Conservation (phyloP, 2,888 invertebrate species). For the Drosophila leonis region DNA sequence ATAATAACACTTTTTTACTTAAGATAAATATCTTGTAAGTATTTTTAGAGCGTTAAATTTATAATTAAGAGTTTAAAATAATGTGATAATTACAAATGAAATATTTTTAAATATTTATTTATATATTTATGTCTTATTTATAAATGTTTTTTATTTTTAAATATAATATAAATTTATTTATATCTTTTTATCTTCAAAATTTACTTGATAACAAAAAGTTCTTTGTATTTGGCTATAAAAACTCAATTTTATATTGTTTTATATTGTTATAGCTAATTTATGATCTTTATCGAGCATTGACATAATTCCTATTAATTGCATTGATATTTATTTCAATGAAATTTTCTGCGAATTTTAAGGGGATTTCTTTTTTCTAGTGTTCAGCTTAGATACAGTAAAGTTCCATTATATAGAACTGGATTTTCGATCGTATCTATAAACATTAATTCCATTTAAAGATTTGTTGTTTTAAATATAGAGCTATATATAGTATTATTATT, state of each 20-base stretch:
- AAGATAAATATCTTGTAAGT: constrained; percentile 1
- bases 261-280: background rate
- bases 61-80: background rate
- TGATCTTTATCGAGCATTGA: background rate
- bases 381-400: background rate
- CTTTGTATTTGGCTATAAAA: background rate
- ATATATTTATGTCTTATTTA: background rate
- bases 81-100: background rate
- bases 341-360: background rate
- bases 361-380: background rate
- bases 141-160: background rate
- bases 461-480: background rate
- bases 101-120: constrained; percentile 1
- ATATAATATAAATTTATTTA: background rate
- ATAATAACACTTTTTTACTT: background rate
- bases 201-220: background rate
- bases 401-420: background rate
- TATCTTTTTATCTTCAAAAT: background rate
- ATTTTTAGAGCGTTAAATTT: background rate
- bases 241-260: background rate
- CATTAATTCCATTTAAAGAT: background rate
- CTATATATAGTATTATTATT: background rate
- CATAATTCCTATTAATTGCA: background rate
- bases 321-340: background rate
- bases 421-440: background rate